phyloP scores from a whole-genome alignment of 2,797 vertebrate genomes.

The Coccyzus lansbergi region DNA sequence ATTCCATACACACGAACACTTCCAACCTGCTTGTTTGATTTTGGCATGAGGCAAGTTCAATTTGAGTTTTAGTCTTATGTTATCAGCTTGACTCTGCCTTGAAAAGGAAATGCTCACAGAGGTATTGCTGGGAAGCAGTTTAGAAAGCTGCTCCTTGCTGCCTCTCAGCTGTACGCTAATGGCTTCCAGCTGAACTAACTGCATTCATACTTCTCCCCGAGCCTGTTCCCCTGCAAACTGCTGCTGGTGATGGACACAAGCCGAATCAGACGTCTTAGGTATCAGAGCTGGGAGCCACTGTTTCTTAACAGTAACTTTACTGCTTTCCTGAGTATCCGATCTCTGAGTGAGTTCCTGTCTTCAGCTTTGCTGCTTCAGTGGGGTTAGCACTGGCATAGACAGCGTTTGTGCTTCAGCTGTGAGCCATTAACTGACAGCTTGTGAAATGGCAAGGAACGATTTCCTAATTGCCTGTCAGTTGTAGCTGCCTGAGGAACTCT shows the following conservation, averaged over 20 bases:
- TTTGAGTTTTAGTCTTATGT: constrained; percentile 14
- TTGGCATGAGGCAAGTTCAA: constrained; percentile 17
- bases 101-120: constrained; percentile 40
- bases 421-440: constrained; percentile 63
- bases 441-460: constrained; percentile 59
- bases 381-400: not conserved
- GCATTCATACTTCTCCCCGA: not conserved
- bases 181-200: constrained; percentile 53
- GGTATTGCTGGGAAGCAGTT: constrained; percentile 45
- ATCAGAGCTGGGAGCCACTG: not conserved
- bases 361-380: not conserved
- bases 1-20: constrained; percentile 12
- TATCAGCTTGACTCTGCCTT: constrained; percentile 26
- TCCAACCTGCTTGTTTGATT: constrained; percentile 40
- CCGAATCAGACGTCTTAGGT: not conserved
- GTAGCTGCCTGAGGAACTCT: constrained; percentile 26
- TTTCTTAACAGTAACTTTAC: not conserved
- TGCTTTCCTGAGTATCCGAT: not conserved
- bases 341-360: not conserved
- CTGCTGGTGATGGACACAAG: not conserved
- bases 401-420: constrained; percentile 51
- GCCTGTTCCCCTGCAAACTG: not conserved
- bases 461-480: constrained; percentile 67
- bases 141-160: constrained; percentile 45
- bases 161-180: constrained; percentile 50